These are phyloP conservation scores for Scelioninae gen. 1 DNA, from an alignment of 2,888 invertebrate species.

Conservation along the genomic window DNA sequence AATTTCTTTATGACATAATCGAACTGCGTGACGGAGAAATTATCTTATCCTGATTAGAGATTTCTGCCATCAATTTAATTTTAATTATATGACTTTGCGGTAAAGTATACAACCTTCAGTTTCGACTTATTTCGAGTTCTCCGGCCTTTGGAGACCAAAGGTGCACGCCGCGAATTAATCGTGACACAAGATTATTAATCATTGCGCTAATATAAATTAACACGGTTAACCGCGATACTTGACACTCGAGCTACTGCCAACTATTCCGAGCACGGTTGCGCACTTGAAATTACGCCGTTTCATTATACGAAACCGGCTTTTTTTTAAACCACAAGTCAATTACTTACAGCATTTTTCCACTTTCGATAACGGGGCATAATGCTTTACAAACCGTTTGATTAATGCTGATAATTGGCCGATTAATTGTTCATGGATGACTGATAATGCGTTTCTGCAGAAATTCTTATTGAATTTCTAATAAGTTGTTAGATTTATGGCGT, in stretches of 20 bases:
- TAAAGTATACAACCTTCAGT: conserved; percentile 45
- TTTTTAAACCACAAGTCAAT: conserved; percentile 43
- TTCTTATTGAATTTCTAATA: conserved; percentile 58
- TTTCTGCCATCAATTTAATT: conserved; percentile 53
- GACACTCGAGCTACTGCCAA: conserved; percentile 71
- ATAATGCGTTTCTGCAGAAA: conserved; percentile 27
- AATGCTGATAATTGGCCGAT: conserved; percentile 55
- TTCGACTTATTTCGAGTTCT: conserved; percentile 47
- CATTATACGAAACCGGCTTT: conserved; percentile 30
- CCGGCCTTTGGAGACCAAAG: conserved; percentile 44
- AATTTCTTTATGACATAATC: too few relatives aligned
- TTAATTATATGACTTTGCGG: conserved; percentile 58
- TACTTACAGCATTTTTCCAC: conserved; percentile 33
- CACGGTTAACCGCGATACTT: conserved; percentile 71
- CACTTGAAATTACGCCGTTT: conserved; percentile 43
- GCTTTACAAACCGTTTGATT: conserved; percentile 44
- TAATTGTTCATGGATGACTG: conserved; percentile 54
- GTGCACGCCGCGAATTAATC: conserved; percentile 58
- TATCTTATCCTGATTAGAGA: too few relatives aligned
- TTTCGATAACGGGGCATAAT: background rate
- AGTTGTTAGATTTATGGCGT: conserved; percentile 25
- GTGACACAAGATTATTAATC: conserved; percentile 74
- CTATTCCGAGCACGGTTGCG: conserved; percentile 38
- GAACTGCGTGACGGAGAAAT: too few relatives aligned
- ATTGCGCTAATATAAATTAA: conserved; percentile 76